Evolutionary conservation across 2,113 vertebrate species (phyloP).

Genomic region (Cichladusa arquata): DNA sequence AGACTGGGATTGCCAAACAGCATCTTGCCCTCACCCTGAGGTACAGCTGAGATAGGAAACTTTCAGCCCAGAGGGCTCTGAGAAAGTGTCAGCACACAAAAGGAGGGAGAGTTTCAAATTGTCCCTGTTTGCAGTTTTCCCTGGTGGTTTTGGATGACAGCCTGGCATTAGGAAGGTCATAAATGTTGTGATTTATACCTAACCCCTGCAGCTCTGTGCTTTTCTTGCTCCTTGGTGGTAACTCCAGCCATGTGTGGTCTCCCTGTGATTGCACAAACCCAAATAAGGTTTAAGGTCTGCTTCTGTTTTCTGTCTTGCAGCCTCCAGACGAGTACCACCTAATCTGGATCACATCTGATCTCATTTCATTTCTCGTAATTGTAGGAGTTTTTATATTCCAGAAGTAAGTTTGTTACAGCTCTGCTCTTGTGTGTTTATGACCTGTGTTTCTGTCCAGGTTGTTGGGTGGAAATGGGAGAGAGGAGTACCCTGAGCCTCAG

Average conservation of each 20-base stretch:
- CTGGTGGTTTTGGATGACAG: background rate
- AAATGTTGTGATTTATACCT: background rate
- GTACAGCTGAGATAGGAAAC: background rate
- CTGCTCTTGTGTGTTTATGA: background rate
- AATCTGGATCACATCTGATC: constrained; percentile 91
- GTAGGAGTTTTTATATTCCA: constrained; percentile 90
- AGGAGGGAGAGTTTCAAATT: background rate
- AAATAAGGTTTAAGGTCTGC: background rate
- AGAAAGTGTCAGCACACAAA: background rate
- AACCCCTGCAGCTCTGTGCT: background rate
- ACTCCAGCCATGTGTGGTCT: background rate
- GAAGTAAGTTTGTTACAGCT: constrained; percentile 83
- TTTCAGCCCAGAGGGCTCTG: background rate
- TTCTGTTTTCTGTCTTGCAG: constrained; percentile 76
- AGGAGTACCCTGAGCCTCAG: background rate
- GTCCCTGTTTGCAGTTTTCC: background rate
- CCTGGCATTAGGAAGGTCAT: background rate
- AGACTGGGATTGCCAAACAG: background rate
- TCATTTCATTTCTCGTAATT: constrained; percentile 87
- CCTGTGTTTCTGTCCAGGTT: background rate
- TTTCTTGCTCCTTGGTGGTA: background rate
- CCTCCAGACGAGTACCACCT: constrained; percentile 86
- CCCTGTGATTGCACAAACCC: background rate
- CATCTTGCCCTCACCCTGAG: background rate
- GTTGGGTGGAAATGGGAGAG: background rate